Base-by-base conservation (phyloP, 2,113 vertebrate species). In the Hirundichthys speculiger region DNA sequence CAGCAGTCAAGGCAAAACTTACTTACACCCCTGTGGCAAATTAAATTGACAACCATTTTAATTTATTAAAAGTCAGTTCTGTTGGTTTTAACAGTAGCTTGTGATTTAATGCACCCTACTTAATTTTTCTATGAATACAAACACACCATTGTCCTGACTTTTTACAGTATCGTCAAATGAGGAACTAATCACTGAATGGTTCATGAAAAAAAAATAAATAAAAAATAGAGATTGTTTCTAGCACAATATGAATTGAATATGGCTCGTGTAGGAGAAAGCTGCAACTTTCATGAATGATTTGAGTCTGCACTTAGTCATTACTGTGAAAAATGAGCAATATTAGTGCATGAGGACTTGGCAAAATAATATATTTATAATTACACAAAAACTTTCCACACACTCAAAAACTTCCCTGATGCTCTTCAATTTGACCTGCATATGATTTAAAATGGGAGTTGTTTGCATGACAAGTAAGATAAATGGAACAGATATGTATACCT, bases 401-500 rank as follows among this genome's bases (percentile, higher is more conserved):
- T 34, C n/a, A 9, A 75, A 68, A 65, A 27, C 51, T 41, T 49
- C 56, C 57, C 11, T n/a, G 18, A n/a, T 13, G 4, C 4, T 9
- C 46, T 47, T 57, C 12, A 22, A 41, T 51, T 39, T 2, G 0
- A 24, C 18, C 40, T 46, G 10, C 14, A 15, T 46, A 27, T 20
- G 21, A 27, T 27, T 77, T 55, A 52, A 27, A 45, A n/a, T n/a
- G n/a, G n/a, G n/a, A n/a, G n/a, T n/a, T n/a, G n/a, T n/a, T n/a
- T n/a, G n/a, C n/a, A n/a, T n/a, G n/a, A n/a, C n/a, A n/a, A n/a
- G n/a, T n/a, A 43, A 43, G n/a, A 43, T 11, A 19, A 9, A 19
- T 13, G n/a, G n/a, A 11, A 11, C 9, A 51, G 0, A 63, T 63
- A 74, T 42, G 70, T 68, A 66, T 93, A 98, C 98, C 97, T 99